Evolutionary conservation across 1,140 invertebrate genomes (phyloP), one percentile per base, ranked within the genome.

Genomic region (Maconellicoccus hirsutus): DNA sequence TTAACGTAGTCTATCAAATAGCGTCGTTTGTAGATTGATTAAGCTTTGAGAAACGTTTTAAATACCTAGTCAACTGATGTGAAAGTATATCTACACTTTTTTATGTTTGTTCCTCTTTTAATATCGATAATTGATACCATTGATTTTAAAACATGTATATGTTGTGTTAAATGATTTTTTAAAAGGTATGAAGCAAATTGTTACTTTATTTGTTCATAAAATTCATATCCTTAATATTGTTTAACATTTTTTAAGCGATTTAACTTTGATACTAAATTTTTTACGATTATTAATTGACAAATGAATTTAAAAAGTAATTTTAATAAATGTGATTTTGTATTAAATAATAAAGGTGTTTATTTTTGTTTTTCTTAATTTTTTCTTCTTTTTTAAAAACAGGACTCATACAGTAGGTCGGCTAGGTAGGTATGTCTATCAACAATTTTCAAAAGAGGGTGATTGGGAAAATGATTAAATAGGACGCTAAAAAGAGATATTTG

Each of bases 151-250:
- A 52, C 42, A 14, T 33, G 29, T 52, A 52, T 16, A 52, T 52
- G 42, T 52, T 52, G 16, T 52, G 29, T 52, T 52, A 52, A 52
- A 52, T 52, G 42, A 52, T 52, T 52, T 52, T 52, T 52, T 8
- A 16, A 52, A 52, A 52, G 42, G 42, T 52, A 52, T 52, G 42
- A 52, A 52, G 42, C 42, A 52, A 52, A 52, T 52, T 52, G 42
- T 52, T 52, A 52, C 42, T 52, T 16, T 52, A 52, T 52, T 52
- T 52, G 42, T 52, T 52, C 6, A 52, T 52, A 52, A 52, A 52
- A 52, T 52, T 52, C 42, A 52, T 52, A 52, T 52, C 42, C 42
- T 52, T 52, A 52, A 52, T 52, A 19, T 52, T 52, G 42, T 52
- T 52, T 52, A 8, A 52, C 42, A 16, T 52, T 52, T 52, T 52